Evolutionary conservation across 2,888 invertebrate species (phyloP).

Genomic region (Dascillus cervinus): DNA sequence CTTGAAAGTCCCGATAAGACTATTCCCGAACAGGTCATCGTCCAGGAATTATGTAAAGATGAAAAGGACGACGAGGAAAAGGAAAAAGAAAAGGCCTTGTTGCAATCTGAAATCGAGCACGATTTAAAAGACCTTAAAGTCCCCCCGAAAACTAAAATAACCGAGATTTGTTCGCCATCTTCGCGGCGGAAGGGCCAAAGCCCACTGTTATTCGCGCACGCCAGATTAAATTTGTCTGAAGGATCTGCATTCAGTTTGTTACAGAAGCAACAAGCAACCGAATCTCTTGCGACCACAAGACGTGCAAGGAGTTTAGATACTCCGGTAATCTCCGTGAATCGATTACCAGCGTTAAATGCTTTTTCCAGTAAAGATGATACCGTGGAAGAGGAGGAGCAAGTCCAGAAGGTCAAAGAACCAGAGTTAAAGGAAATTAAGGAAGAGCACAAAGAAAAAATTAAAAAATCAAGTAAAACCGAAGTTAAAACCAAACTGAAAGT

Average conservation of each 20-base stretch:
- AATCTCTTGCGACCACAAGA: conserved; percentile 66
- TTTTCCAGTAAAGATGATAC: conserved; percentile 87
- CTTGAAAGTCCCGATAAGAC: conserved; percentile 20
- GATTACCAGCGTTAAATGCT: conserved; percentile 74
- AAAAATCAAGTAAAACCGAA: conserved; percentile 33
- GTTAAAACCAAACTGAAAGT: conserved; percentile 12
- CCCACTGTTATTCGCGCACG: conserved; percentile 71
- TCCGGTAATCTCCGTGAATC: conserved; percentile 71
- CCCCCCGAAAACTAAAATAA: conserved; percentile 48
- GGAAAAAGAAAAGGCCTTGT: conserved; percentile 33
- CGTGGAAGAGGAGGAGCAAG: conserved; percentile 62
- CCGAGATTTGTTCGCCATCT: conserved; percentile 63
- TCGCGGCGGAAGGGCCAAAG: conserved; percentile 62
- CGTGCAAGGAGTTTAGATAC: conserved; percentile 80
- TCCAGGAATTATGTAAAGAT: conserved; percentile 23
- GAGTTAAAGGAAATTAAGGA: conserved; percentile 20
- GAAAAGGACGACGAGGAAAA: conserved; percentile 25
- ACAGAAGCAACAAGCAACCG: conserved; percentile 68
- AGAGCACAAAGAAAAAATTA: conserved; percentile 37
- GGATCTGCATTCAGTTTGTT: conserved; percentile 70
- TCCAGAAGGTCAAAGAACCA: conserved; percentile 13
- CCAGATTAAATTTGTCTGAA: conserved; percentile 73
- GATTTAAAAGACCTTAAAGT: conserved; percentile 38
- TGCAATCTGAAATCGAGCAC: conserved; percentile 38
- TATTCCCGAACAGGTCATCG: conserved; percentile 18